These are phyloP conservation scores for Scaptomyza caliginosa DNA, from an alignment of 2,888 invertebrate species.

Conservation along the genomic window DNA sequence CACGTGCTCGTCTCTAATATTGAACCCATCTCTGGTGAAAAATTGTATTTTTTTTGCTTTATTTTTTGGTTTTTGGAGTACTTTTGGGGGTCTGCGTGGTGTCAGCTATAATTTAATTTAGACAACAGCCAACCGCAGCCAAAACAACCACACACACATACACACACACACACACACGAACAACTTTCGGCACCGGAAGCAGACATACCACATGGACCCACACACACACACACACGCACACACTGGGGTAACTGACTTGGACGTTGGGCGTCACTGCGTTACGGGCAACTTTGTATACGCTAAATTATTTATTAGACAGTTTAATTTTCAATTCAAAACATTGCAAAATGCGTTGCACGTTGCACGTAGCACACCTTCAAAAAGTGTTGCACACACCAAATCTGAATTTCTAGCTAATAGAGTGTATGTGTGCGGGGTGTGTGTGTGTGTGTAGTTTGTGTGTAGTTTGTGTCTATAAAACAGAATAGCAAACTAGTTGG, in stretches of 20 bases:
- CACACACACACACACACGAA: slow-evolving; percentile 6
- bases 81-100: slow-evolving; percentile 28
- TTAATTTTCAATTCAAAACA: slow-evolving; percentile 55
- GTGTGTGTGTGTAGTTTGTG: not conserved
- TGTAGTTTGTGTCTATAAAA: not conserved
- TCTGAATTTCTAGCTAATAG: slow-evolving; percentile 27
- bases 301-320: slow-evolving; percentile 62
- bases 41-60: not conserved
- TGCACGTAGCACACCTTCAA: not conserved
- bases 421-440: slow-evolving; percentile 6
- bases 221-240: not conserved
- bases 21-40: not conserved
- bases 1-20: slow-evolving; percentile 15
- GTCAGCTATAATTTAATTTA: slow-evolving; percentile 67
- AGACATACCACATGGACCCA: not conserved
- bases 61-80: not conserved
- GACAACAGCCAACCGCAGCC: slow-evolving; percentile 58
- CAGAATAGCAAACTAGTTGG: not conserved
- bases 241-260: slow-evolving; percentile 28
- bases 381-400: slow-evolving; percentile 22
- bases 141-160: slow-evolving; percentile 9
- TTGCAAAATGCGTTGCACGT: slow-evolving; percentile 35
- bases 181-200: slow-evolving; percentile 20
- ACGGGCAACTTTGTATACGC: slow-evolving; percentile 31
- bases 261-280: slow-evolving; percentile 32